A percentile compares a stretch with the other conserved stretches of the same genome.
Evolutionary conservation across 2,113 vertebrate genomes (phyloP).

Genomic region (Mormyrus iriodes): DNA sequence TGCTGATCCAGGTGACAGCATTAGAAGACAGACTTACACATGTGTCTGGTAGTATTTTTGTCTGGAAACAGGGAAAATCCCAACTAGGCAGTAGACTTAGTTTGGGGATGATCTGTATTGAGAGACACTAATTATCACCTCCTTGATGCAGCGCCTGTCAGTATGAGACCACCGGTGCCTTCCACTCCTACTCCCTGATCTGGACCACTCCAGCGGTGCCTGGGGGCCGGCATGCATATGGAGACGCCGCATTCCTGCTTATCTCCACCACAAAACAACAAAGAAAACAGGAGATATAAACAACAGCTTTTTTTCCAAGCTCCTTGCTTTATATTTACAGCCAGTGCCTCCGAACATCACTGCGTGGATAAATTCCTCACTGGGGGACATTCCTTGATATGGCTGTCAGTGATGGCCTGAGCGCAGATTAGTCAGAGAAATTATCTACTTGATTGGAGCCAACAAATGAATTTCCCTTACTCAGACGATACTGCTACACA

Average conservation of each 20-base stretch:
- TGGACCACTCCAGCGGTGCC: background rate
- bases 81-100: background rate
- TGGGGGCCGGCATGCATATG: background rate
- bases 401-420: background rate
- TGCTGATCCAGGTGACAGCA: background rate
- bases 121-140: background rate
- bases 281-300: background rate
- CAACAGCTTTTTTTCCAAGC: background rate
- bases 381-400: background rate
- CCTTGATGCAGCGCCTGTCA: background rate
- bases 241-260: background rate
- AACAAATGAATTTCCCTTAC: background rate
- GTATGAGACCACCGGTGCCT: background rate
- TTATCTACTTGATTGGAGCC: background rate
- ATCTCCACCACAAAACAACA: background rate
- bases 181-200: background rate
- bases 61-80: background rate
- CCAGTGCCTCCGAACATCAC: background rate
- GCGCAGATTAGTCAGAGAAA: background rate
- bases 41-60: background rate
- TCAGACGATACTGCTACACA: background rate
- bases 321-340: background rate
- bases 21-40: background rate
- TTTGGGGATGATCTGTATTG: background rate
- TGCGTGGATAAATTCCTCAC: background rate